Conservation (phyloP, 1,140 invertebrate genomes). For the Drosophila teissieri region DNA sequence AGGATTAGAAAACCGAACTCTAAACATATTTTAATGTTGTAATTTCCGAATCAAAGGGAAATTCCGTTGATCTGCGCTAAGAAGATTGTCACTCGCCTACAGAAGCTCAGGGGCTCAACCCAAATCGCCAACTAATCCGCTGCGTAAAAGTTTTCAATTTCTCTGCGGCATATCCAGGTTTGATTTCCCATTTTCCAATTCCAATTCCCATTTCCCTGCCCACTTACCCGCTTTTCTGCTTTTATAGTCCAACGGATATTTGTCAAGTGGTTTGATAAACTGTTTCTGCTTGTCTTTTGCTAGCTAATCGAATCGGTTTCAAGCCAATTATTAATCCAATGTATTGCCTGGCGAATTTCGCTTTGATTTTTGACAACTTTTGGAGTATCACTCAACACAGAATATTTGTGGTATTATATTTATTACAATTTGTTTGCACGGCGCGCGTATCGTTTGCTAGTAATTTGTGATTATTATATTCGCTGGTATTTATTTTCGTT, state of each 20-base stretch:
- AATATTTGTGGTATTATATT: conserved; percentile 24
- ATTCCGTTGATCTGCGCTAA: conserved; percentile 45
- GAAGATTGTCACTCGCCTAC: conserved; percentile 35
- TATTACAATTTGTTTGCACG: conserved; percentile 32
- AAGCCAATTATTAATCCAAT: conserved; percentile 33
- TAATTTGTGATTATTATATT: conserved; percentile 31
- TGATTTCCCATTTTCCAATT: conserved; percentile 18
- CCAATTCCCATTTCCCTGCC: conserved; percentile 5
- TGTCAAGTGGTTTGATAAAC: conserved; percentile 13
- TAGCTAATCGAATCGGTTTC: conserved; percentile 12
- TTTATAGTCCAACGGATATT: conserved; percentile 26
- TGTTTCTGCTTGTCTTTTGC: conserved; percentile 26
- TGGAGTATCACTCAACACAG: conserved; percentile 25
- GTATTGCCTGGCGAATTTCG: conserved; percentile 5
- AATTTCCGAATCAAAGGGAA: conserved; percentile 27
- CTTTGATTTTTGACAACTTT: conserved; percentile 14
- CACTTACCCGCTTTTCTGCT: conserved; percentile 42
- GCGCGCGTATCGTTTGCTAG: conserved; percentile 17
- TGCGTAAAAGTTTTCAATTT: conserved; percentile 45
- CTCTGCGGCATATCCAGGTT: conserved; percentile 23
- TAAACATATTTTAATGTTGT: conserved; percentile 19
- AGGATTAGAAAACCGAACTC: conserved; percentile 35
- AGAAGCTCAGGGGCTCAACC: conserved; percentile 41
- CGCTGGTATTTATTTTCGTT: conserved; percentile 6
- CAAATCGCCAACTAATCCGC: conserved; percentile 34